Evolutionary conservation across 2,797 vertebrate species (phyloP).

Genomic region (Lophotriccus pileatus): DNA sequence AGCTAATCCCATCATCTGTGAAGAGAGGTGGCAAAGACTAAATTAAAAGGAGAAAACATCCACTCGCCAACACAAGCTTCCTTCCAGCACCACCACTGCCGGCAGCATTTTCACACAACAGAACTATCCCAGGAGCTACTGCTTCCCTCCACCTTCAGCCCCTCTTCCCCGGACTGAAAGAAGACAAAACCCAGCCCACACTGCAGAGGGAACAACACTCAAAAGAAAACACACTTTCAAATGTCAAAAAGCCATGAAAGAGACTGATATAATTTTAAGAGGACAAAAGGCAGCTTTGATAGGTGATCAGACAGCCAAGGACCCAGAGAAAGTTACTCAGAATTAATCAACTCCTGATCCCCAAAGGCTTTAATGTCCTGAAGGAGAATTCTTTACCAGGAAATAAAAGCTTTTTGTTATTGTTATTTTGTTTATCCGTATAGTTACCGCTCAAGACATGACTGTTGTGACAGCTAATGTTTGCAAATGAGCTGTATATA

Average conservation of each 20-base stretch:
- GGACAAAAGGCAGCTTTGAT: slow-evolving; percentile 59
- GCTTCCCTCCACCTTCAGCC: slow-evolving; percentile 38
- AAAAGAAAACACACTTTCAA: background rate
- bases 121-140: background rate
- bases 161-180: background rate
- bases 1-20: slow-evolving; percentile 93
- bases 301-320: slow-evolving; percentile 70
- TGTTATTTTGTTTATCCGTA: background rate
- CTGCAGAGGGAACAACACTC: background rate
- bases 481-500: background rate
- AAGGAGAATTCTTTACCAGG: slow-evolving; percentile 10
- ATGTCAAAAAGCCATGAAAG: slow-evolving; percentile 27
- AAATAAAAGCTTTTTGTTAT: background rate
- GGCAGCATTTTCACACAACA: background rate
- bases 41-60: slow-evolving; percentile 1
- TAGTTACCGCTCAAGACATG: background rate
- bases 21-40: slow-evolving; percentile 15
- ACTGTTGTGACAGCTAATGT: slow-evolving; percentile 1
- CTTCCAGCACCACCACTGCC: background rate
- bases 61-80: background rate
- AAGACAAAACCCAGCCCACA: background rate
- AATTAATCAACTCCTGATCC: slow-evolving; percentile 70
- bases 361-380: slow-evolving; percentile 61
- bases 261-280: slow-evolving; percentile 28
- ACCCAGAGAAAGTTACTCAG: slow-evolving; percentile 63